phyloP scores from a whole-genome alignment of 1,140 invertebrate species.

The Brachionus manjavacas region DNA sequence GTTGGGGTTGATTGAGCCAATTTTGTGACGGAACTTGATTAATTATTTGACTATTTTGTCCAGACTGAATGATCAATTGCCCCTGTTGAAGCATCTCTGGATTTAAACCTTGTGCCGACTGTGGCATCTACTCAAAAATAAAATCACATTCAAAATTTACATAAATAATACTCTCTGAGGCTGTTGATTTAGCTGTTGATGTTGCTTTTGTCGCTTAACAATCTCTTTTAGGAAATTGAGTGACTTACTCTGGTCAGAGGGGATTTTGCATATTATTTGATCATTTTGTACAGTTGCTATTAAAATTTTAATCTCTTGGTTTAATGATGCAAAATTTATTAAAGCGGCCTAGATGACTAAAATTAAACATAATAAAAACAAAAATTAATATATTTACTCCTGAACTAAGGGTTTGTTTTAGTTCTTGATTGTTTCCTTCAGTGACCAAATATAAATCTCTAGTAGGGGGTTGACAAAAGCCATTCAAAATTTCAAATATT shows the following conservation, averaged over 20 bases:
- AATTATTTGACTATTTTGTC: neutral
- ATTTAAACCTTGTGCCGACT: neutral
- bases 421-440: neutral
- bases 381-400: neutral
- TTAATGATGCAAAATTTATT: neutral
- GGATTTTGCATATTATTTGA: constrained; percentile 29
- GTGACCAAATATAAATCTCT: neutral
- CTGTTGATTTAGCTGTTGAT: constrained; percentile 14
- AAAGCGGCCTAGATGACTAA: constrained; percentile 10
- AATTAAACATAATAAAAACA: neutral
- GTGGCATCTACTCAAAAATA: neutral
- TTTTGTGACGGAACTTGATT: neutral
- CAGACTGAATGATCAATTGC: neutral
- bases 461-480: neutral
- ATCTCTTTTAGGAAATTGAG: constrained; percentile 17
- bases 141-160: neutral
- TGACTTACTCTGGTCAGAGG: constrained; percentile 12
- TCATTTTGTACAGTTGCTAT: neutral
- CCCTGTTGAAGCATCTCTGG: neutral
- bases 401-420: neutral
- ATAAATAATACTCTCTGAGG: neutral
- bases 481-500: constrained; percentile 8
- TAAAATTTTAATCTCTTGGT: constrained; percentile 25
- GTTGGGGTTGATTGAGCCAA: constrained; percentile 5
- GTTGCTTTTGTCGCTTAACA: constrained; percentile 21